These are phyloP conservation scores for Yponomeuta evonymella DNA, from an alignment of 2,888 invertebrate species.

Conservation along the genomic window DNA sequence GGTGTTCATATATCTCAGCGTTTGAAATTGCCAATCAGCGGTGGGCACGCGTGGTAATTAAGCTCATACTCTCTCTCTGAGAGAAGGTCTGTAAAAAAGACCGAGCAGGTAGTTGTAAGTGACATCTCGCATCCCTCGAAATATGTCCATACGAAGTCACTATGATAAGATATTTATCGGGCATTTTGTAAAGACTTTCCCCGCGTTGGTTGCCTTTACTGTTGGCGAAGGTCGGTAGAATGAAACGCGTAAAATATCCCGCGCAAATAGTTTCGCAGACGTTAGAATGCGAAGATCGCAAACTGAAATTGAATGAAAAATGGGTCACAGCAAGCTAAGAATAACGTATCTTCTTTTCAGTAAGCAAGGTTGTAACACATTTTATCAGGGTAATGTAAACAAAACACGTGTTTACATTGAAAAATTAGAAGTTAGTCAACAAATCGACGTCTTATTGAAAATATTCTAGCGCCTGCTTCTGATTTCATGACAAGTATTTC, in stretches of 20 bases:
- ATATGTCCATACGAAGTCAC: no score
- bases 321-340: conserved; percentile 12
- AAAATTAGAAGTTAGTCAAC: background rate
- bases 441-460: background rate
- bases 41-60: no score
- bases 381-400: conserved; percentile 9
- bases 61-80: no score
- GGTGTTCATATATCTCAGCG: no score
- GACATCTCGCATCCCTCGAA: no score
- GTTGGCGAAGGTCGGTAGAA: background rate
- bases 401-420: conserved; percentile 5
- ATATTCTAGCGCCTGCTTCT: background rate
- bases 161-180: no score
- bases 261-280: conserved; percentile 6
- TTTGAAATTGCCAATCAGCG: no score
- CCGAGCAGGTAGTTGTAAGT: no score
- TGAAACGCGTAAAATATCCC: background rate
- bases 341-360: background rate
- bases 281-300: conserved; percentile 6
- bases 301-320: conserved; percentile 4
- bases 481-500: background rate
- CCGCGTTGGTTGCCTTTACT: no score
- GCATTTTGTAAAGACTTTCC: no score
- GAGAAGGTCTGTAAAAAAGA: no score
- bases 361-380: conserved; percentile 11